A percentile compares a stretch with the other conserved stretches of the same genome.
phyloP scores from a whole-genome alignment of 2,888 invertebrate genomes.

The Rhabditoides inermis region DNA sequence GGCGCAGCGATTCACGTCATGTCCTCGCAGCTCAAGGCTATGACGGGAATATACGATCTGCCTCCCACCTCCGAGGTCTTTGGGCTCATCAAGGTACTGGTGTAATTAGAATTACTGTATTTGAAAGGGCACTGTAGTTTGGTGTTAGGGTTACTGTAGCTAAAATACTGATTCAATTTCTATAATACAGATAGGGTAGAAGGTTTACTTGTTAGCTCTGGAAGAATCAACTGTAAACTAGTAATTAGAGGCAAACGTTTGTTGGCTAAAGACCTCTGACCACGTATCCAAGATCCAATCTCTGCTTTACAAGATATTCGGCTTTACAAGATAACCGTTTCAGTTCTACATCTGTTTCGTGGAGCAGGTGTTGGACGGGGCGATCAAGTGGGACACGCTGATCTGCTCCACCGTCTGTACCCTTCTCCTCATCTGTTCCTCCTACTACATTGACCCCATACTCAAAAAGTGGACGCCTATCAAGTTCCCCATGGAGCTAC shows the following conservation, averaged over 20 bases:
- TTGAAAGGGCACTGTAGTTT: no score
- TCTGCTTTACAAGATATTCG: no score
- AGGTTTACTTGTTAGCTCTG: no score
- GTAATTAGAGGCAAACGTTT: no score
- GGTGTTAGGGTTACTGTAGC: no score
- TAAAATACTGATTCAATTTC: no score
- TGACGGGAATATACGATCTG: slow-evolving; percentile 54
- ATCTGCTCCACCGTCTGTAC: slow-evolving; percentile 19
- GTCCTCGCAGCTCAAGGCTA: slow-evolving; percentile 55
- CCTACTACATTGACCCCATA: slow-evolving; percentile 35
- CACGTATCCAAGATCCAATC: no score
- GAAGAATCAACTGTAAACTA: no score
- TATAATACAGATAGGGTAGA: no score
- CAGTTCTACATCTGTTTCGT: slow-evolving; percentile 37
- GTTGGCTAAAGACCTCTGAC: no score
- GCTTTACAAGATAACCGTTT: no score
- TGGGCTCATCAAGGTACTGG: slow-evolving; percentile 25
- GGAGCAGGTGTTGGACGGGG: slow-evolving; percentile 11
- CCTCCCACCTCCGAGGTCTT: slow-evolving; percentile 34
- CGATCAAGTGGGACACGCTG: slow-evolving; percentile 4
- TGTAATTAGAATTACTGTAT: no score
- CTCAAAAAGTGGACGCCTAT: slow-evolving; percentile 23
- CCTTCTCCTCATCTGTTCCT: slow-evolving; percentile 23
- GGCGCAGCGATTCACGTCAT: slow-evolving; percentile 57
- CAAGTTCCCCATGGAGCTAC: slow-evolving; percentile 43